These are phyloP conservation scores for Xiphophorus couchianus DNA, from an alignment of 2,113 vertebrate species.

Conservation along the genomic window DNA sequence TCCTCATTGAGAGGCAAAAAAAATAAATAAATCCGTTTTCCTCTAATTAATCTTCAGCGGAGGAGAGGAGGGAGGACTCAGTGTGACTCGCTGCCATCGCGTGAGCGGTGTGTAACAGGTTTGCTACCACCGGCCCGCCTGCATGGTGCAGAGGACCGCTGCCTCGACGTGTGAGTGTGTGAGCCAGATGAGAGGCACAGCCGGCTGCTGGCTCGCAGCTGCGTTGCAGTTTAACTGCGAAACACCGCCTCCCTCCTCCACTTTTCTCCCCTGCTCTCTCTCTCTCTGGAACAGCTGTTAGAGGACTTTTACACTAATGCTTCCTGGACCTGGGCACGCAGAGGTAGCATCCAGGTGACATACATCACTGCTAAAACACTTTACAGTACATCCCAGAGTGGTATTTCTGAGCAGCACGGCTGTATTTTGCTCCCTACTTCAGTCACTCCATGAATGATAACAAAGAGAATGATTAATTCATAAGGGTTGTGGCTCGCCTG, in stretches of 20 bases:
- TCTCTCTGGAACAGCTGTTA: slow-evolving; percentile 32
- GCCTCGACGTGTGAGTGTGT: slow-evolving; percentile 1
- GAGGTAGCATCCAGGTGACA: slow-evolving; percentile 5
- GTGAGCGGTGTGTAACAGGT: slow-evolving; percentile 57
- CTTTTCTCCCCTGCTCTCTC: slow-evolving; percentile 40
- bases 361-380: neutral
- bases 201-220: slow-evolving; percentile 44
- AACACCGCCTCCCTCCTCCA: slow-evolving; percentile 66
- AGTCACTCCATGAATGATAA: neutral
- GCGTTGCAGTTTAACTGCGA: slow-evolving; percentile 53
- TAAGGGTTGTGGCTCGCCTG: neutral
- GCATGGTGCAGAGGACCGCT: slow-evolving; percentile 32
- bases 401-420: neutral
- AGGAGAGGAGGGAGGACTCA: neutral
- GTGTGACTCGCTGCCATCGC: slow-evolving; percentile 28
- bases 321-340: slow-evolving; percentile 3
- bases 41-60: slow-evolving; percentile 39
- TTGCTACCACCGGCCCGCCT: slow-evolving; percentile 15
- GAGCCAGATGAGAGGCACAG: slow-evolving; percentile 43
- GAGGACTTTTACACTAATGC: neutral
- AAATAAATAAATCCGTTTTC: neutral
- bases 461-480: neutral
- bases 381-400: neutral
- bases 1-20: slow-evolving; percentile 46
- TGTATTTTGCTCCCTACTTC: neutral